Conservation (phyloP, 2,888 invertebrate genomes). For the Adelphocoris suturalis region DNA sequence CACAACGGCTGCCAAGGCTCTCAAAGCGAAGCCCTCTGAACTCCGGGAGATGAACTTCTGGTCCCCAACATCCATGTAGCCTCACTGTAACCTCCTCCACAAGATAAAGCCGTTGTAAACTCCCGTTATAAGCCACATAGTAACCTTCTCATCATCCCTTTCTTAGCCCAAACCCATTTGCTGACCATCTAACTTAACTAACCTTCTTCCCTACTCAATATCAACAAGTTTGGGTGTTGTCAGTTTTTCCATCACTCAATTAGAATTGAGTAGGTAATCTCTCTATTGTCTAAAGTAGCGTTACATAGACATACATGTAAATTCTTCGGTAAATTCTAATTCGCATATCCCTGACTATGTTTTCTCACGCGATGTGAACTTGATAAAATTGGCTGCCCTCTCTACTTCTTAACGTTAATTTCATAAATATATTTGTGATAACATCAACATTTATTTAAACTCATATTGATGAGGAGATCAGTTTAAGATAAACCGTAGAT, state of each 20-base stretch:
- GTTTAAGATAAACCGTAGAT: too few species aligned
- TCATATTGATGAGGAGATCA: too few species aligned
- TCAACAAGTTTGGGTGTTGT: slow-evolving; percentile 15
- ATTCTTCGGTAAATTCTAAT: too few species aligned
- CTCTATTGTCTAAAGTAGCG: too few species aligned
- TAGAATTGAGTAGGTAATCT: not conserved
- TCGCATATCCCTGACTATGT: too few species aligned
- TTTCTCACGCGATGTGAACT: not conserved
- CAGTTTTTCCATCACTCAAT: not conserved
- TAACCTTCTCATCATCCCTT: too few species aligned
- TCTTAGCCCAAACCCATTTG: too few species aligned
- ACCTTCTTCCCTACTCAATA: not conserved
- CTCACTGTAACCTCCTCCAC: not conserved
- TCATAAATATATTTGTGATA: not conserved
- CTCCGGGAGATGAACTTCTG: slow-evolving; percentile 91
- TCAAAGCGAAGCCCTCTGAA: slow-evolving; percentile 85
- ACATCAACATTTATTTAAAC: too few species aligned
- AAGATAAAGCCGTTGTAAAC: not conserved
- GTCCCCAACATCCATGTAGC: slow-evolving; percentile 90
- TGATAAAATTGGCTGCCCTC: not conserved
- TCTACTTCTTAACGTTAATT: not conserved
- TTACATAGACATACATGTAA: too few species aligned
- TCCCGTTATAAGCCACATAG: too few species aligned
- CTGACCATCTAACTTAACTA: too few species aligned
- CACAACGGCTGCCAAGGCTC: slow-evolving; percentile 61